These are phyloP conservation scores for Genyomyrus donnyi DNA, from an alignment of 2,113 vertebrate genomes.

Conservation along the genomic window DNA sequence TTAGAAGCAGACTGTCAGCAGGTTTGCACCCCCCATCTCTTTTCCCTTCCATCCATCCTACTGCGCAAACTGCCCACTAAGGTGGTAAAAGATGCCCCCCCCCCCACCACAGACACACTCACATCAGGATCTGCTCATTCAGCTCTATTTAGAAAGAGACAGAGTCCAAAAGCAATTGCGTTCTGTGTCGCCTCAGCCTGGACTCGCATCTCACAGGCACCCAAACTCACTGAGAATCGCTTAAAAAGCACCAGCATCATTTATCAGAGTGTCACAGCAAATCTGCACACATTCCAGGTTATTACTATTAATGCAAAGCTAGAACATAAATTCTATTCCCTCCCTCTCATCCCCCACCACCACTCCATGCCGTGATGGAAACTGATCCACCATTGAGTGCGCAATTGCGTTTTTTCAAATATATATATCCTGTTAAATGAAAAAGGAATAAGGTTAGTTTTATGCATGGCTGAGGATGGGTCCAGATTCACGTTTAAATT, in stretches of 20 bases:
- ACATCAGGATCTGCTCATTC: not conserved
- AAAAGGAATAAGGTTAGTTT: slow-evolving; percentile 14
- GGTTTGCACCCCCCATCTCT: slow-evolving; percentile 22
- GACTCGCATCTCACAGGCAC: not conserved
- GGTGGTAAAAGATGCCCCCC: not conserved
- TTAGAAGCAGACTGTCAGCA: slow-evolving; percentile 40
- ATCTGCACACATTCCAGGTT: slow-evolving; percentile 24
- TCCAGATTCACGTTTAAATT: slow-evolving; percentile 27
- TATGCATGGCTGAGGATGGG: slow-evolving; percentile 25
- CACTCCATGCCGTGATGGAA: slow-evolving; percentile 22
- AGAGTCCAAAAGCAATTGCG: not conserved
- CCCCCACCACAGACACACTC: not conserved
- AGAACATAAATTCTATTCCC: slow-evolving; percentile 20
- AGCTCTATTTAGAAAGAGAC: not conserved
- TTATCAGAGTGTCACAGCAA: slow-evolving; percentile 22
- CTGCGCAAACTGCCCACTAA: not conserved
- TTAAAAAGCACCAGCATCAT: slow-evolving; percentile 7
- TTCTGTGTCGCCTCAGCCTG: not conserved
- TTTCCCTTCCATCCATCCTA: slow-evolving; percentile 28
- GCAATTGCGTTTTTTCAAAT: slow-evolving; percentile 19
- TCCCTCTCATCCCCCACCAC: not conserved
- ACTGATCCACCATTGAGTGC: slow-evolving; percentile 23
- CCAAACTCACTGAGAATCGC: not conserved
- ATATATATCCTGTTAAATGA: slow-evolving; percentile 13
- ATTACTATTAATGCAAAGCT: slow-evolving; percentile 26